Evolutionary conservation across 2,113 vertebrate species (phyloP).

Genomic region (Plecotus auritus): DNA sequence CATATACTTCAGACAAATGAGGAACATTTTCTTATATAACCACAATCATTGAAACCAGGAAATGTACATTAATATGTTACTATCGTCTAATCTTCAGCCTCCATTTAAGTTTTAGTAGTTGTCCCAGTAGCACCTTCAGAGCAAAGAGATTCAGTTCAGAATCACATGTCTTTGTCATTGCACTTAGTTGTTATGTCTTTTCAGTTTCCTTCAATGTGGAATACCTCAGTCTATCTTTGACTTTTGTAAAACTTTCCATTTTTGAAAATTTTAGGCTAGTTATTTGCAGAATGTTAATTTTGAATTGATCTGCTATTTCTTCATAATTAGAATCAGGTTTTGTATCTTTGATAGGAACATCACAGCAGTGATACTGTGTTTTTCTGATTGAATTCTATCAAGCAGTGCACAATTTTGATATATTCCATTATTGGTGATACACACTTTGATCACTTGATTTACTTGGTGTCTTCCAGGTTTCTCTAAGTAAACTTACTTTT

Average conservation of each 20-base stretch:
- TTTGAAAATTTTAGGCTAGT: not conserved
- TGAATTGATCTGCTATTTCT: not conserved
- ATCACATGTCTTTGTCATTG: not conserved
- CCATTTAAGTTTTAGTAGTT: not conserved
- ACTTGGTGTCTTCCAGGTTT: constrained; percentile 5
- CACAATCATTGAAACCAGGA: not conserved
- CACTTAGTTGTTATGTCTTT: not conserved
- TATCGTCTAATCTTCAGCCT: not conserved
- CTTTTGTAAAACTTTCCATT: not conserved
- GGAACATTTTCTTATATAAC: not conserved
- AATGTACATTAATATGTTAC: not conserved
- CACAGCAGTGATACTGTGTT: not conserved
- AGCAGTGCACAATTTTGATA: not conserved
- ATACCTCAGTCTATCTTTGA: not conserved
- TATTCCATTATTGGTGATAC: not conserved
- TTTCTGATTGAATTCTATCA: not conserved
- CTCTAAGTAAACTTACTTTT: not conserved
- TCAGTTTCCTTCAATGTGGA: not conserved
- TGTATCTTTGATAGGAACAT: not conserved
- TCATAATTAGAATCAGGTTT: not conserved
- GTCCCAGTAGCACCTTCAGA: not conserved
- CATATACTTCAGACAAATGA: not conserved
- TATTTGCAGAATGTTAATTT: not conserved
- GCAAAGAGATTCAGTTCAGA: not conserved
- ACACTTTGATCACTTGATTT: not conserved